Evolutionary conservation across 2,797 vertebrate species (phyloP), one percentile per base, ranked within the genome.

Genomic region (Tenualosa ilisha): DNA sequence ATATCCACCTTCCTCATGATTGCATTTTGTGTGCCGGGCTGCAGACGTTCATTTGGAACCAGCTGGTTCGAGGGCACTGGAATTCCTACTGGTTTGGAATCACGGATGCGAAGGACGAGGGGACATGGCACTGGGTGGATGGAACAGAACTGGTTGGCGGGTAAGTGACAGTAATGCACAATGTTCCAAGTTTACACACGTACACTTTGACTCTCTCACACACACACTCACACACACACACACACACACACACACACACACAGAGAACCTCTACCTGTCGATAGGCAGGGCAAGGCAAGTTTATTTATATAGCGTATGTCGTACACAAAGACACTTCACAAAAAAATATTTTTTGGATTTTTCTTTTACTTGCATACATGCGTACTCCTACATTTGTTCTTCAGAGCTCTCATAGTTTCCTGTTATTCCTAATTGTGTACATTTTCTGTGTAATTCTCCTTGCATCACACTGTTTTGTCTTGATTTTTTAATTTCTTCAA

Each of bases 71-170:
- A 82, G 94, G 90, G 4, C 89, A 93, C 88, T 95, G 94, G 94
- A 94, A 94, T 40, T 8, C 92, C 43, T 96, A 53, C 92, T 96
- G 94, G 94, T 88, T 95, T 37, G 94, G 94, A n/a, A 90, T 95
- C 87, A 94, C 86, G 0, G 95, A 95, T 46, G 65, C 37, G 46
- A 72, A 91, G 22, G 87, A 87, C 0, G 95, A 95, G 88, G 93
- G 92, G 0, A 43, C 85, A 4, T 95, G 95, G 94, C 89, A 91
- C 15, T 95, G 95, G 95, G 92, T 94, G 12, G 95, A 95, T 3
- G 93, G 90, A 11, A 93, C 92, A 22, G 86, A 85, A 0, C 59
- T 95, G 84, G 91, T 90, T 2, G 89, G 88, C 87, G 90, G 92
- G 94, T 95, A 87, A 63, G 92, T 86, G 11, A 9, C 11, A 51